phyloP scores from a whole-genome alignment of 2,888 invertebrate genomes.

The Folsomia candida region DNA sequence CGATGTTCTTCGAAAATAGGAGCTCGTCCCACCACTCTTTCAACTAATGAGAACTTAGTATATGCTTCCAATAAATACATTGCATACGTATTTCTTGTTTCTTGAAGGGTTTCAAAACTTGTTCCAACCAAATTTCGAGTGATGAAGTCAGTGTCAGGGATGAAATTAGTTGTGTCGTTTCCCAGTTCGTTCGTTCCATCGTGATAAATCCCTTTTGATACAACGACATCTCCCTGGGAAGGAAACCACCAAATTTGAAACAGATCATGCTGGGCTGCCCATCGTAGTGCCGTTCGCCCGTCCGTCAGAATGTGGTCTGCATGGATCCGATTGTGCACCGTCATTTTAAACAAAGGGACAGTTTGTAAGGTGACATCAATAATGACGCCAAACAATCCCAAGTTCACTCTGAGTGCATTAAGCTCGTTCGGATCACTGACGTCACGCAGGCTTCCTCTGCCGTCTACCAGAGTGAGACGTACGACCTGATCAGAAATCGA shows the following conservation, averaged over 20 bases:
- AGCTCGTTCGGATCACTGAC: constrained; percentile 11
- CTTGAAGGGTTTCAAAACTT: constrained; percentile 15
- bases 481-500: constrained; percentile 21
- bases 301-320: constrained; percentile 22
- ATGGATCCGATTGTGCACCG: constrained; percentile 7
- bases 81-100: constrained; percentile 1
- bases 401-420: constrained; percentile 17
- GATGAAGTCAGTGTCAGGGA: constrained; percentile 3
- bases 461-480: constrained; percentile 17
- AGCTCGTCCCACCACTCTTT: constrained; percentile 16
- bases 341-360: constrained; percentile 23
- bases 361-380: constrained; percentile 19
- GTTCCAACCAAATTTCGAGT: no score
- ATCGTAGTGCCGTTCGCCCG: not conserved
- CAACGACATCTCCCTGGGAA: constrained; percentile 13
- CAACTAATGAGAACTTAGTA: constrained; percentile 9
- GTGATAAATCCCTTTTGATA: constrained; percentile 17
- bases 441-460: constrained; percentile 20
- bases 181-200: constrained; percentile 3
- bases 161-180: constrained; percentile 14
- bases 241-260: constrained; percentile 38
- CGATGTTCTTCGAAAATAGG: constrained; percentile 23
- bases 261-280: constrained; percentile 9
- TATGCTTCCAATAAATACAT: constrained; percentile 17
- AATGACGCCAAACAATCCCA: constrained; percentile 32